Evolutionary conservation across 2,113 vertebrate species (phyloP).

Genomic region (Erythrocercus mccallii): DNA sequence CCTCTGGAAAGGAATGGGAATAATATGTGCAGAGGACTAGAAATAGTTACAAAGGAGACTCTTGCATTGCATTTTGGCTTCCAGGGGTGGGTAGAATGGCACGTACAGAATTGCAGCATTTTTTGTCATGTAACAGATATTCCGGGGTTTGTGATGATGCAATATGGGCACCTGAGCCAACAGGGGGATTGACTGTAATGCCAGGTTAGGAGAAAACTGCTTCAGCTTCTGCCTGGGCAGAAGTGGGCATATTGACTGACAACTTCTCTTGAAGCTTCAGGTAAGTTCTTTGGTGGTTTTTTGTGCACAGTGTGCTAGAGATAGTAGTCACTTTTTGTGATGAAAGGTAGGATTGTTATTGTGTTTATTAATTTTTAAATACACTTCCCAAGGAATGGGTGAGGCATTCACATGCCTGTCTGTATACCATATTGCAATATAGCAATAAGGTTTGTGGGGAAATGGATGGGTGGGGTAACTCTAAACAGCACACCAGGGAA

Average conservation of each 20-base stretch:
- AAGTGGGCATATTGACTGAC: background rate
- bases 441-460: background rate
- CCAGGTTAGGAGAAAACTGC: background rate
- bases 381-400: background rate
- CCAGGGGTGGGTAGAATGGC: background rate
- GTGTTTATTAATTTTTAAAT: background rate
- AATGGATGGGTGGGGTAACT: constrained; percentile 23
- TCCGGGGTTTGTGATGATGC: constrained; percentile 6
- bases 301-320: background rate
- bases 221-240: background rate
- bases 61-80: background rate
- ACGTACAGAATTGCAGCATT: background rate
- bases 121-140: constrained; percentile 17
- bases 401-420: background rate
- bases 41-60: background rate
- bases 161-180: background rate
- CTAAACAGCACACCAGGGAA: constrained; percentile 20
- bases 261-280: background rate
- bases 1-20: background rate
- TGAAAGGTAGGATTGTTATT: background rate
- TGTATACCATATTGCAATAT: background rate
- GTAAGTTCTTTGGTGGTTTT: rapidly evolving
- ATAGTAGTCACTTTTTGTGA: background rate
- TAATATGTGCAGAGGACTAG: background rate
- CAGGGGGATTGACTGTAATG: background rate